Evolutionary conservation across 2,888 invertebrate genomes (phyloP), one percentile per base, ranked within the genome.

Genomic region (Ornithoptera priamus): DNA sequence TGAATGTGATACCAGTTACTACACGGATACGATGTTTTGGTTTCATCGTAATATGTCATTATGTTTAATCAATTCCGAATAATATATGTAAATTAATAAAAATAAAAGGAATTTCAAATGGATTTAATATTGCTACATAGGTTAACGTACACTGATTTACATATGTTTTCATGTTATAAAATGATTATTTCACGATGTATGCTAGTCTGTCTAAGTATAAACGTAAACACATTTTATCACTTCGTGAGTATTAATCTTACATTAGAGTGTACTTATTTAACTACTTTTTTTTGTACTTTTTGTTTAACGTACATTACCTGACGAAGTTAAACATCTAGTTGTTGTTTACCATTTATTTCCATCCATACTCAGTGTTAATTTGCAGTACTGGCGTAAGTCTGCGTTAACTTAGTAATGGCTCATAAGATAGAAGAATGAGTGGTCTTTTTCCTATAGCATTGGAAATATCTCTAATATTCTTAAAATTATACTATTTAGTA

Each of bases 1-100:
- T 62, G 65, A 62, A 69, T 30, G 39, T 65, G 57, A 57, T 57
- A 69, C 20, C 66, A 57, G 50, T 58, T 62, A 24, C 36, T 39
- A 59, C 62, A 66, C 61, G 53, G 30, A 59, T 62, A 62, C 36
- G n/a, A 17, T 50, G 1, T 22, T 58, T 60, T 63, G 20, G 18
- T 57, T 62, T 57, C 30, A 36, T 69, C 59, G 63, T 63, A 39
- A 68, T 53, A 57, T 46, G 1, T 22, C 17, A 39, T 12, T 46
- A 46, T 62, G 8, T 61, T 5, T 53, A 42, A 22, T 42, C 42
- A 12, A 24, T 58, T 58, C 18, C 18, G n/a, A 53, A 53, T 53
- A 53, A 53, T n/a, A 53, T 3, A 53, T 53, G 53, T 53, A 7
- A n/a, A n/a, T 53, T n/a, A 18, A 53, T 15, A n/a, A 53, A 53